Conservation (phyloP, 2,888 invertebrate genomes). For the Dysmachus trigonus region DNA sequence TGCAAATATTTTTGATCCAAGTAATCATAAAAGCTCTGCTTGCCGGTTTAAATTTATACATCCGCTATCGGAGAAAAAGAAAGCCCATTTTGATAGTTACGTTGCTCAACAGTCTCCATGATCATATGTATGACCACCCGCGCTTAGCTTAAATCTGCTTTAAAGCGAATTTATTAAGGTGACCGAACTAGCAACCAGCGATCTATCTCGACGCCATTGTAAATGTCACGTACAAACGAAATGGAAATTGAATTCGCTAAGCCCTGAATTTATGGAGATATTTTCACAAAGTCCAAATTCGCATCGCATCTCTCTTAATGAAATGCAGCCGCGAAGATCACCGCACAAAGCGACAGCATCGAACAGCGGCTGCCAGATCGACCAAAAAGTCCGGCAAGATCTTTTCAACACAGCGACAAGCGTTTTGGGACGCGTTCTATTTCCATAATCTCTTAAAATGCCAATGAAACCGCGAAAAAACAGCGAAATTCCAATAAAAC, state of each 20-base stretch:
- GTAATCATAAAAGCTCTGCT: not conserved
- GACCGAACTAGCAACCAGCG: not conserved
- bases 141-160: not conserved
- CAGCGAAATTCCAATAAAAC: not conserved
- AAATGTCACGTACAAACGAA: not conserved
- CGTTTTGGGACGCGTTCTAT: not conserved
- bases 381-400: not conserved
- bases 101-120: not conserved
- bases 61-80: not conserved
- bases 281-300: not conserved
- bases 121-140: not conserved
- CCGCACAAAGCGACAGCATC: not conserved
- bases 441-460: conserved; percentile 17
- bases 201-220: not conserved
- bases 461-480: conserved; percentile 1
- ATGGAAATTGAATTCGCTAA: not conserved
- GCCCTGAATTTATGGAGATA: not conserved
- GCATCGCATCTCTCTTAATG: not conserved
- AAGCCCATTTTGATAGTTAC: not conserved
- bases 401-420: not conserved
- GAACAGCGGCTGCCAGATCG: not conserved
- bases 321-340: not conserved
- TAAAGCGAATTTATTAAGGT: not conserved
- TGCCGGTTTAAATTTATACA: not conserved
- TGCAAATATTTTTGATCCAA: not conserved